Percentiles rank a stretch among this genome's conserved stretches.
Evolutionary conservation across 1,140 invertebrate species (phyloP).

Genomic region (Drosophila tropicalis): DNA sequence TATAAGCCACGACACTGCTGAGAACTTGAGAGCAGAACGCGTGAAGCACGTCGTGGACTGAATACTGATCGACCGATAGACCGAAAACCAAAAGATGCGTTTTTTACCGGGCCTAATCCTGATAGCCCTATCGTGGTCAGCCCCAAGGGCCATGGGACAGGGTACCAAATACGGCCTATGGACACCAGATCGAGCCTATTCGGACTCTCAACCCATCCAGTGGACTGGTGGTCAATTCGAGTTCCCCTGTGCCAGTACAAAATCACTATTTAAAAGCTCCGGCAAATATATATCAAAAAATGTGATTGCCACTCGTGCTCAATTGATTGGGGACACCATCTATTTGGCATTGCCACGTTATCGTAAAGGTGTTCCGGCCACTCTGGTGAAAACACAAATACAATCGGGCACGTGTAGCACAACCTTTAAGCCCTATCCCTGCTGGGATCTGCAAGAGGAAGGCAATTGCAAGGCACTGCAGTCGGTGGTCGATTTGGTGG

Average conservation of each 20-base stretch:
- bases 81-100: constrained; percentile 39
- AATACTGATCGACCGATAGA: neutral
- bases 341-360: constrained; percentile 85
- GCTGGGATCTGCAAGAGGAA: constrained; percentile 86
- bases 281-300: constrained; percentile 85
- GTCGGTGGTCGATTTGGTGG: constrained; percentile 86
- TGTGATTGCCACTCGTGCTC: constrained; percentile 85
- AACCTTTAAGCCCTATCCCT: constrained; percentile 84
- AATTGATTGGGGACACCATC: constrained; percentile 85
- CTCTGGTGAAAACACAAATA: constrained; percentile 84
- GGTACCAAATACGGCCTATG: constrained; percentile 74
- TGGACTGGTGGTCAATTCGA: constrained; percentile 84
- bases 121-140: constrained; percentile 1
- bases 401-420: constrained; percentile 83
- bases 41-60: constrained; percentile 25
- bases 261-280: constrained; percentile 84
- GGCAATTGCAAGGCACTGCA: constrained; percentile 85
- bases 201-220: constrained; percentile 70
- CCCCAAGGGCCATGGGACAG: constrained; percentile 22
- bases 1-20: constrained; percentile 44
- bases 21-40: constrained; percentile 36
- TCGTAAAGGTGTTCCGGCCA: constrained; percentile 85
- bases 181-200: constrained; percentile 64
- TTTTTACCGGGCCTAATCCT: constrained; percentile 27
- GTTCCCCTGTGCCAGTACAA: constrained; percentile 85